phyloP scores from a whole-genome alignment of 2,113 vertebrate genomes.

The Pterocles burchelli region DNA sequence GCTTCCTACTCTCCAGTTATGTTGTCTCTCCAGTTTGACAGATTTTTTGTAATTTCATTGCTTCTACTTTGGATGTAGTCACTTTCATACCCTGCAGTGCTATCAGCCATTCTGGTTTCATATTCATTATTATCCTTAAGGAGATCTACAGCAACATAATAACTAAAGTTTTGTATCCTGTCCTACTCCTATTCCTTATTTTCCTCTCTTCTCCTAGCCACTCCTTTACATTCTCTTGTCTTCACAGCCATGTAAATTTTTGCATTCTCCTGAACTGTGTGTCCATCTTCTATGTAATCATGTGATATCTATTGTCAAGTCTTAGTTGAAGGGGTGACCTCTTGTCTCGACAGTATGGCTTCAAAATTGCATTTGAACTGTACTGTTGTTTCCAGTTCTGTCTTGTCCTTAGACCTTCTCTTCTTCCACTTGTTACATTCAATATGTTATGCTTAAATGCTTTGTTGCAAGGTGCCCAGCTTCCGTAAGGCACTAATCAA shows the following conservation, averaged over 20 bases:
- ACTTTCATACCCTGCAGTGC: neutral
- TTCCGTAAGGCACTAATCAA: neutral
- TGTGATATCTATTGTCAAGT: neutral
- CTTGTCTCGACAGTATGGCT: neutral
- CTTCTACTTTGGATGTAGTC: neutral
- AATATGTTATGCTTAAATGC: neutral
- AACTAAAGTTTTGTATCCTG: neutral
- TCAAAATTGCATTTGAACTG: neutral
- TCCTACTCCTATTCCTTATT: neutral
- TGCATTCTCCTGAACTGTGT: neutral
- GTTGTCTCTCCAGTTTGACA: neutral
- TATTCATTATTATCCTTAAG: neutral
- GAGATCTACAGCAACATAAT: neutral
- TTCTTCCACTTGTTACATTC: neutral
- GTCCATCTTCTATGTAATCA: neutral
- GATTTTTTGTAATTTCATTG: neutral
- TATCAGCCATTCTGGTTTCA: neutral
- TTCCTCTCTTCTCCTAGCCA: neutral
- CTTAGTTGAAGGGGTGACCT: neutral
- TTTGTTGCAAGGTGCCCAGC: neutral
- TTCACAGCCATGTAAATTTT: neutral
- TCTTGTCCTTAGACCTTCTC: neutral
- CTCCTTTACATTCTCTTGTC: neutral
- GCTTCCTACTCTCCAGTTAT: neutral
- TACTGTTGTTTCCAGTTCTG: neutral